These are phyloP conservation scores for Ameiurus melas DNA, from an alignment of 2,113 vertebrate genomes.

Conservation along the genomic window DNA sequence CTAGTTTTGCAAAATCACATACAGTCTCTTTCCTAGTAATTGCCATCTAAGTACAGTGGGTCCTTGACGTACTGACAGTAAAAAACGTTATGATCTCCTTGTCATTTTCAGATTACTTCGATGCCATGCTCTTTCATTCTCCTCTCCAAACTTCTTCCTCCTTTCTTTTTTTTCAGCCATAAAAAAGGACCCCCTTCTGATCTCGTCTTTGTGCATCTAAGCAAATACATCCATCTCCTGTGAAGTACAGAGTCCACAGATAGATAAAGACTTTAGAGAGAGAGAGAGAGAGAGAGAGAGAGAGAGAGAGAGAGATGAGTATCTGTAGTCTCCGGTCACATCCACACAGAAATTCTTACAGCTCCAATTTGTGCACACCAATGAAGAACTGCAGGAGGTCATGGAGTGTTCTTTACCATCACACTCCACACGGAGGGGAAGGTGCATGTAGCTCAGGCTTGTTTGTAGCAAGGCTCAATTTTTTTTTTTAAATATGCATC, in stretches of 20 bases:
- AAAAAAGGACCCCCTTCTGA: neutral
- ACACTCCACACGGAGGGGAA: neutral
- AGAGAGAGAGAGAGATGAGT: conserved; percentile 1
- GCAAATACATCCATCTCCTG: conserved; percentile 42
- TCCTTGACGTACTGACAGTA: conserved; percentile 28
- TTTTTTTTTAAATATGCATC: neutral
- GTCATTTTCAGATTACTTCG: neutral
- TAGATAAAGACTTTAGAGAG: conserved; percentile 25
- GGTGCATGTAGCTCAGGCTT: neutral
- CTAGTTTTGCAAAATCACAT: neutral
- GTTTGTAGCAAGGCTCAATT: no score
- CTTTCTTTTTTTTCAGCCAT: neutral
- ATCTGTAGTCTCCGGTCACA: neutral
- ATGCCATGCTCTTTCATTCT: neutral
- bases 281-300: conserved; percentile 12
- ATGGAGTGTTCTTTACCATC: neutral
- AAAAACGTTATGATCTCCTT: conserved; percentile 19
- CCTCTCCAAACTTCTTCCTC: neutral
- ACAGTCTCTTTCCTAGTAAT: neutral
- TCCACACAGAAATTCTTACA: conserved; percentile 24
- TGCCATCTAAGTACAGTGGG: neutral
- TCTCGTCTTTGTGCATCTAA: neutral
- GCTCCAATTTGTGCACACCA: conserved; percentile 20
- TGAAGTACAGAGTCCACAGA: conserved; percentile 30
- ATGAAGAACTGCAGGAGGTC: neutral